Conservation (phyloP, 2,113 vertebrate species). For the Pteropus alecto region DNA sequence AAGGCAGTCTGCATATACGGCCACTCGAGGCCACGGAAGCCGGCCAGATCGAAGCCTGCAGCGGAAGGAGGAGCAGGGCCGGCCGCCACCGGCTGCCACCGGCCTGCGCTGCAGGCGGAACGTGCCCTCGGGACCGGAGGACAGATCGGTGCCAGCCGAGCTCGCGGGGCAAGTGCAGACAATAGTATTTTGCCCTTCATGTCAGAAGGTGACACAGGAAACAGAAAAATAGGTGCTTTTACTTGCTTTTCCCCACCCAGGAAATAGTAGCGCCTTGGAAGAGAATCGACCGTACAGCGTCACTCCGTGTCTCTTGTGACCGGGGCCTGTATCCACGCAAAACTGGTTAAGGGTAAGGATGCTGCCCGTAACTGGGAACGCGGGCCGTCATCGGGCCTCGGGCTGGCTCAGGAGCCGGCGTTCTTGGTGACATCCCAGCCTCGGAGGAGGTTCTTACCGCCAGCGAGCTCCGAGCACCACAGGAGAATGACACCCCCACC, state of each 20-base stretch:
- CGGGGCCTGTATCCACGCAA: not conserved
- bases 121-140: too few species aligned
- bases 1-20: not conserved
- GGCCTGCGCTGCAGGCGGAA: too few species aligned
- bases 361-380: not conserved
- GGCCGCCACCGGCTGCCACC: too few species aligned
- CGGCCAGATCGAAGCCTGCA: not conserved
- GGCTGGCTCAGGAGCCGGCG: not conserved
- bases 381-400: not conserved
- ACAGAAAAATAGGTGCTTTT: not conserved
- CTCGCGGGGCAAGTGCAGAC: not conserved
- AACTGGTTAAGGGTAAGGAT: not conserved
- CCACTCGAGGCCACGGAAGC: not conserved
- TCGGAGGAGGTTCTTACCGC: not conserved
- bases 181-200: not conserved
- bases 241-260: not conserved
- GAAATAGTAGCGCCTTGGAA: not conserved
- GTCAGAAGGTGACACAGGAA: not conserved
- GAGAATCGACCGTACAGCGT: not conserved
- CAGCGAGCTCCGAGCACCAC: not conserved
- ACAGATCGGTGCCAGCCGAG: not conserved
- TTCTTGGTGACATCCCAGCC: not conserved
- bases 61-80: not conserved
- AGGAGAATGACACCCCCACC: not conserved
- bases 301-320: not conserved